phyloP scores from a whole-genome alignment of 2,888 invertebrate genomes.

The Invenusta paracnida region DNA sequence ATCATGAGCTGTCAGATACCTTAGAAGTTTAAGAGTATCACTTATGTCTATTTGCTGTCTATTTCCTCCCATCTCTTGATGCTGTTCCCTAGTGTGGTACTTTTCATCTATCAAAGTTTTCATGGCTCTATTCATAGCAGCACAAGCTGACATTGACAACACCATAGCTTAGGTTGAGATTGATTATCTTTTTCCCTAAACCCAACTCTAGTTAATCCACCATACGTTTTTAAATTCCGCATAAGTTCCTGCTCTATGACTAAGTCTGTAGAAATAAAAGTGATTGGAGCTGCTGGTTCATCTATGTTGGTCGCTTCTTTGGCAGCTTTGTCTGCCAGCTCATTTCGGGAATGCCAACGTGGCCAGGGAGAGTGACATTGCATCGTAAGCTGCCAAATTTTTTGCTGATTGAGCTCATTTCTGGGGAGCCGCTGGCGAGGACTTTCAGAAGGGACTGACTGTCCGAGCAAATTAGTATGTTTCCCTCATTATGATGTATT shows the following conservation, averaged over 20 bases:
- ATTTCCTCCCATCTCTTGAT: background rate
- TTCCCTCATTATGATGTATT: too few relatives aligned
- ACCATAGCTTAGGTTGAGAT: background rate
- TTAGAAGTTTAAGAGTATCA: background rate
- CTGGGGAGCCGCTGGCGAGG: too few relatives aligned
- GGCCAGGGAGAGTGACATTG: too few relatives aligned
- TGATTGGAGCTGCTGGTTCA: too few relatives aligned
- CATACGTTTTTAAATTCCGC: background rate
- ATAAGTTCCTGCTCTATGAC: background rate
- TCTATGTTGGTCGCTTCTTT: too few relatives aligned
- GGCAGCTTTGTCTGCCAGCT: too few relatives aligned
- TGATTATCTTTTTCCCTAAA: background rate
- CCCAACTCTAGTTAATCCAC: background rate
- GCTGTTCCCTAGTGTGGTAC: background rate
- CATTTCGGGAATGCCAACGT: too few relatives aligned
- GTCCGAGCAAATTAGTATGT: too few relatives aligned
- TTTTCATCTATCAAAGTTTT: background rate
- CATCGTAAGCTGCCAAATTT: too few relatives aligned
- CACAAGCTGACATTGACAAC: background rate
- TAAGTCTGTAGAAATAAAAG: background rate
- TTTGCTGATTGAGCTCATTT: too few relatives aligned
- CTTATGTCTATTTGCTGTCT: background rate
- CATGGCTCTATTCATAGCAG: background rate
- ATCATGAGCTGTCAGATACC: background rate
- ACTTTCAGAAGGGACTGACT: too few relatives aligned